Conservation (phyloP, 1,140 invertebrate species). For the Acyrthosiphon pisum region DNA sequence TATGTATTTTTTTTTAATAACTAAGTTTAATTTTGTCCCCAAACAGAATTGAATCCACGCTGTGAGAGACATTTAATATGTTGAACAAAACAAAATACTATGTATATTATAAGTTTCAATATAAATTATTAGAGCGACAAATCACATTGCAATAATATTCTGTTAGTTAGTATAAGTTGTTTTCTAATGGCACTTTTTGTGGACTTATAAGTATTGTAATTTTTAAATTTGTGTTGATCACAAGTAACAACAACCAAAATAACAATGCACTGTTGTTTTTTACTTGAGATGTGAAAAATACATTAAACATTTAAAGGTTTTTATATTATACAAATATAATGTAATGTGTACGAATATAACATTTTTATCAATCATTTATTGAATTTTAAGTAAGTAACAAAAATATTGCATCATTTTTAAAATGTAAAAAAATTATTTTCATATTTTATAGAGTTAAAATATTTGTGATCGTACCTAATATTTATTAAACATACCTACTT, state of each 20-base stretch:
- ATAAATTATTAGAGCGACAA: neutral
- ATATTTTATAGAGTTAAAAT: neutral
- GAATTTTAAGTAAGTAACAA: neutral
- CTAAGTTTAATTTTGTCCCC: conserved; percentile 23
- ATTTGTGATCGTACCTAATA: neutral
- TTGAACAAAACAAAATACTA: neutral
- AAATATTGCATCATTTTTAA: neutral
- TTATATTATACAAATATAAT: neutral
- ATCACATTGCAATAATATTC: neutral
- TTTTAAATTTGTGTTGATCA: neutral
- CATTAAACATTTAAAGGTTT: neutral
- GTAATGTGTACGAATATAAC: neutral
- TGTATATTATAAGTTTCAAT: neutral
- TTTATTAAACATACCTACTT: no score
- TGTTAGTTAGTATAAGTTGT: neutral
- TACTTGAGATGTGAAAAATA: neutral
- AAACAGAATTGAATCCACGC: neutral
- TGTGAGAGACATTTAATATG: conserved; percentile 34
- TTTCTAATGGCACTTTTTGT: neutral
- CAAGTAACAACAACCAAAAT: neutral
- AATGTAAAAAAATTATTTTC: neutral
- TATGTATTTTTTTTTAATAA: neutral
- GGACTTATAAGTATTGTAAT: no score
- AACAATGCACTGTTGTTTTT: neutral
- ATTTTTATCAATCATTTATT: neutral